Base-by-base conservation (phyloP, 2,113 vertebrate genomes). In the Elanoides forficatus region DNA sequence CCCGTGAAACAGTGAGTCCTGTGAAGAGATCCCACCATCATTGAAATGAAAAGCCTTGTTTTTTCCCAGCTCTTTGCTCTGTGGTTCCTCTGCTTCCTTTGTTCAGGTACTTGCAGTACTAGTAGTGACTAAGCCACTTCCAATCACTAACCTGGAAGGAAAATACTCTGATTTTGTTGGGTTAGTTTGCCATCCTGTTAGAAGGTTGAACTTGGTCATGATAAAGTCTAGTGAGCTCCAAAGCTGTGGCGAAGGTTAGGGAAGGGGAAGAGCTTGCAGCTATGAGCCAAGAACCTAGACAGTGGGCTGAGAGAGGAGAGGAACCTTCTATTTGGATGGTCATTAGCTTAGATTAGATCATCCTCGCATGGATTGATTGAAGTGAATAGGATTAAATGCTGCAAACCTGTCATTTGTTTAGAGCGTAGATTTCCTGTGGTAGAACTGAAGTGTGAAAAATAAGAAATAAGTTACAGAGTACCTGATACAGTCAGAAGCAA, bases 61-160 rank as follows among this genome's bases (percentile, higher is more conserved):
- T 70, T 70, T 93, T 63, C 40, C 21, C 18, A 83, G 40, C 29
- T 60, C 43, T 86, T 90, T 40, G 59, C 76, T 40, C 0, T 43
- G 23, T 11, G 2, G 13, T 48, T 84, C 38, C 16, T 78, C 16
- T 0, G 0, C 42, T 86, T 43, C 40, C 45, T 62, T 66, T 81
- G 5, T 56, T 70, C 7, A 10, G 50, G n/a, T 70, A 19, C 20
- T 47, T 78, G 36, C 38, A 58, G 62, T 68, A 65, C 17, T 32
- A 20, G 42, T 22, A 40, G 40, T 45, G 62, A 36, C 23, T 52
- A 48, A 65, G 16, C 42, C 10, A 60, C 11, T 83, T 25, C 12
- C 27, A 42, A 1, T 60, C 42, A 26, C 27, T 76, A 48, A 78
- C 13, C 18, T 50, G 19, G 20, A 52, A 81, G 25, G 59, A 66